These are phyloP conservation scores for Polymixis flavicincta DNA, from an alignment of 2,888 invertebrate genomes.

Conservation along the genomic window DNA sequence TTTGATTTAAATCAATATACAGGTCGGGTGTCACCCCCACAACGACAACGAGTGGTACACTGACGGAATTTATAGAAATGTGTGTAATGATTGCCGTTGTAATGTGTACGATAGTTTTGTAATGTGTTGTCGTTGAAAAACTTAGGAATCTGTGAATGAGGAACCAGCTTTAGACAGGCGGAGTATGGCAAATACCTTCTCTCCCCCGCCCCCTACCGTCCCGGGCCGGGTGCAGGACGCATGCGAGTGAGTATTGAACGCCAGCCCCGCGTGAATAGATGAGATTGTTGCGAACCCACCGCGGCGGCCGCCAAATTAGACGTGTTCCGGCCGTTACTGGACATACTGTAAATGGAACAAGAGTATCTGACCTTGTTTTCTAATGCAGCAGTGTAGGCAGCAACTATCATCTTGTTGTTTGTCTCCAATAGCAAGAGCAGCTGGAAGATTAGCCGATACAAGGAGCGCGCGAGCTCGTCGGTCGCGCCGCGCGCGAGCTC, in stretches of 20 bases:
- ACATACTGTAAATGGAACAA: too few relatives aligned
- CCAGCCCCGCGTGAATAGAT: too few relatives aligned
- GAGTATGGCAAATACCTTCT: not conserved
- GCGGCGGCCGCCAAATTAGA: not conserved
- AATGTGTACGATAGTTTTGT: not conserved
- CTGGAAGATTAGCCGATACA: constrained; percentile 97
- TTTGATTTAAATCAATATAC: too few relatives aligned
- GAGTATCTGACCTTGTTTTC: constrained; percentile 80
- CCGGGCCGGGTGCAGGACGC: not conserved
- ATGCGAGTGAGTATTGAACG: not conserved
- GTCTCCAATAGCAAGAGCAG: constrained; percentile 96
- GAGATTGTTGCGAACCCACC: not conserved
- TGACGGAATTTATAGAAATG: too few relatives aligned
- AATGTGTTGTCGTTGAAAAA: not conserved
- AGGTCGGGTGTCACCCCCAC: too few relatives aligned
- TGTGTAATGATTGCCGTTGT: not conserved
- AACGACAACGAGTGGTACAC: too few relatives aligned
- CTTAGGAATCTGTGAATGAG: too few relatives aligned
- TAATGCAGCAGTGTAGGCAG: constrained; percentile 88
- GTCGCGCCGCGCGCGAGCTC: constrained; percentile 95
- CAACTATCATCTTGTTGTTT: constrained; percentile 95
- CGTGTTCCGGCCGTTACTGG: too few relatives aligned
- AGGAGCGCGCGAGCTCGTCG: constrained; percentile 96
- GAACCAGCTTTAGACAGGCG: too few relatives aligned
- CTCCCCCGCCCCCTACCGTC: not conserved